These are phyloP conservation scores for Syngnathus typhle DNA, from an alignment of 2,113 vertebrate genomes.

Conservation along the genomic window DNA sequence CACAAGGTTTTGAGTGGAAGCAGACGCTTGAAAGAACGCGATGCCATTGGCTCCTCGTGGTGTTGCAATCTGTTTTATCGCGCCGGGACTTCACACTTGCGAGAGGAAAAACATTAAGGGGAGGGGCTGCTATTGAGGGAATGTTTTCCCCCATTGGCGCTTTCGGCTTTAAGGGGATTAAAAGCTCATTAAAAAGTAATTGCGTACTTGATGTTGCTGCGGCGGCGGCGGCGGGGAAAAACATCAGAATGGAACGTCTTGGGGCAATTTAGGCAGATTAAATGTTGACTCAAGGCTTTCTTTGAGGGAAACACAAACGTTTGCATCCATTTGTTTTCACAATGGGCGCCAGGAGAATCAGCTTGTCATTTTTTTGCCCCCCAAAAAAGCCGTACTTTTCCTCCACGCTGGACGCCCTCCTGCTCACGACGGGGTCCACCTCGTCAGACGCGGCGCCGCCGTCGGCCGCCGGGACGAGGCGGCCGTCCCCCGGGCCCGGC, in stretches of 20 bases:
- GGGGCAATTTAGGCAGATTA: not conserved
- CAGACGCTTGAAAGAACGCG: not conserved
- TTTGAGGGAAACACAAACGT: not conserved
- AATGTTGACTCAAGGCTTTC: not conserved
- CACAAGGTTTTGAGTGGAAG: not conserved
- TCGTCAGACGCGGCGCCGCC: constrained; percentile 46
- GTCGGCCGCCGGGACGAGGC: constrained; percentile 38
- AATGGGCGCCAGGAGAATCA: not conserved
- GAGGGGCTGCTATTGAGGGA: not conserved
- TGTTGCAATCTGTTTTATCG: not conserved
- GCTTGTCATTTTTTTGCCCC: no score
- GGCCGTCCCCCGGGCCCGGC: constrained; percentile 64
- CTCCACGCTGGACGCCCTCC: constrained; percentile 52
- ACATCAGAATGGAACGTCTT: not conserved
- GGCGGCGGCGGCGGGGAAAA: not conserved
- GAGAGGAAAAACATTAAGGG: constrained; percentile 1
- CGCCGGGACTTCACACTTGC: constrained; percentile 14
- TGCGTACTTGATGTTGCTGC: constrained; percentile 17
- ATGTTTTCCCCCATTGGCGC: not conserved
- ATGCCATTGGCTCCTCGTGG: not conserved
- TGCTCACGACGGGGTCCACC: constrained; percentile 36
- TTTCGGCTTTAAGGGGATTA: constrained; percentile 38
- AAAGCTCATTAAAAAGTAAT: constrained; percentile 45
- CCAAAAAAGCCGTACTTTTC: constrained; percentile 67
- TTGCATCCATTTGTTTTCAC: not conserved